These are phyloP conservation scores for Megaleporinus macrocephalus DNA, from an alignment of 2,113 vertebrate genomes.

Conservation along the genomic window DNA sequence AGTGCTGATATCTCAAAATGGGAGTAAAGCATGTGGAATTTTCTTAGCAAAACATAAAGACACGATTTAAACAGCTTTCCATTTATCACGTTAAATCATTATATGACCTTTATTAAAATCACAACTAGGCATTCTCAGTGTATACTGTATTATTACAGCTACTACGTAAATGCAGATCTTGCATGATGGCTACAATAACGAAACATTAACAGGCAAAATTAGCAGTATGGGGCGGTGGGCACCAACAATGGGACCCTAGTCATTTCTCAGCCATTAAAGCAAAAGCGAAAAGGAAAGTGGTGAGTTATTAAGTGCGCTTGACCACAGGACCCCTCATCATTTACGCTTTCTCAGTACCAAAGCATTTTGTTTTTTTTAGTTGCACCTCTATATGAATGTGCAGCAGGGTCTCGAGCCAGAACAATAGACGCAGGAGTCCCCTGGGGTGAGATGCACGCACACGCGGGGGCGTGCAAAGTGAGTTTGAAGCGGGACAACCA, in stretches of 20 bases:
- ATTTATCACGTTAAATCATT: too few relatives aligned
- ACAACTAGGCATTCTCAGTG: too few relatives aligned
- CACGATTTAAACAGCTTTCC: too few relatives aligned
- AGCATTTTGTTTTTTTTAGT: background rate
- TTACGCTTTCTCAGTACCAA: conserved; percentile 40
- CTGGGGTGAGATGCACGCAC: background rate
- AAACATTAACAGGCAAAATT: background rate
- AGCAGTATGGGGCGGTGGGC: background rate
- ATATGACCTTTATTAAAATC: too few relatives aligned
- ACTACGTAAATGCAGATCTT: background rate
- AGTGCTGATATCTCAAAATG: too few relatives aligned
- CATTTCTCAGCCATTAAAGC: conserved; percentile 28
- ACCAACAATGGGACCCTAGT: background rate
- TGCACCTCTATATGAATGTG: conserved; percentile 21
- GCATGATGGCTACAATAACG: background rate
- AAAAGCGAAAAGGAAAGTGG: background rate
- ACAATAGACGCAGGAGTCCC: conserved; percentile 10
- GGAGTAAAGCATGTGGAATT: too few relatives aligned
- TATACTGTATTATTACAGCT: background rate
- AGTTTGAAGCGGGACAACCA: conserved; percentile 31
- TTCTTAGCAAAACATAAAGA: too few relatives aligned
- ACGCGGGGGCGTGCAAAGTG: conserved; percentile 17
- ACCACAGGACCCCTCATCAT: conserved; percentile 21
- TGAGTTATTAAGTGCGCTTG: conserved; percentile 33
- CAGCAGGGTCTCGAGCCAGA: conserved; percentile 22